These are phyloP conservation scores for Thamnophis sirtalis DNA, from an alignment of 2,113 vertebrate species.

Conservation along the genomic window DNA sequence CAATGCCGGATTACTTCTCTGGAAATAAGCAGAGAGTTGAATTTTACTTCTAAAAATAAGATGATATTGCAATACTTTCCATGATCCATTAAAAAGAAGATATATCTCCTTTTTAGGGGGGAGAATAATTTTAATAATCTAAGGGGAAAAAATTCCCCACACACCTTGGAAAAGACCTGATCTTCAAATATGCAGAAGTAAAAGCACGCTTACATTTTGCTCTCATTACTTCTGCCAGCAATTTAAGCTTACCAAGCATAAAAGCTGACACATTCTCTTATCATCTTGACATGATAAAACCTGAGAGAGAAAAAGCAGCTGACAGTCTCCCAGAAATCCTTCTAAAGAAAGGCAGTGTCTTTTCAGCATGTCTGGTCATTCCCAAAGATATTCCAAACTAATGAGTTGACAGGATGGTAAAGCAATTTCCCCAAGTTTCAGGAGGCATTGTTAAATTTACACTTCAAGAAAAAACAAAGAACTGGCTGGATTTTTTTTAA, in stretches of 20 bases:
- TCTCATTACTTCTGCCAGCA: background rate
- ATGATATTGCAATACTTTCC: background rate
- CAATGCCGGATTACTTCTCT: background rate
- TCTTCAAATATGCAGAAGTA: slow-evolving; percentile 6
- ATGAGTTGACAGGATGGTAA: slow-evolving; percentile 8
- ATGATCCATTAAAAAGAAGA: background rate
- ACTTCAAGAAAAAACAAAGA: background rate
- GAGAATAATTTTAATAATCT: background rate
- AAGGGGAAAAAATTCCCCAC: background rate
- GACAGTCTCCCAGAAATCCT: background rate
- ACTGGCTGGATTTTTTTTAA: background rate
- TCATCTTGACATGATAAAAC: background rate
- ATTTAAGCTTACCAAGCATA: slow-evolving; percentile 1
- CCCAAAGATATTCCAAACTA: background rate
- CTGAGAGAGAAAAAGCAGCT: background rate
- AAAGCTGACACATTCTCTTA: background rate
- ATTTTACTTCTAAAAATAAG: background rate
- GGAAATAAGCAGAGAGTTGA: background rate
- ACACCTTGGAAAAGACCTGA: background rate
- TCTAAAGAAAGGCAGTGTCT: background rate
- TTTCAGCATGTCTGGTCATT: background rate
- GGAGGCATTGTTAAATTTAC: background rate
- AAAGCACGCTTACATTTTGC: background rate
- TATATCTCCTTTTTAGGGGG: background rate
- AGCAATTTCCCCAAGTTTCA: background rate